Base-by-base conservation (phyloP, 2,113 vertebrate genomes). In the Pseudorectes ferrugineus region DNA sequence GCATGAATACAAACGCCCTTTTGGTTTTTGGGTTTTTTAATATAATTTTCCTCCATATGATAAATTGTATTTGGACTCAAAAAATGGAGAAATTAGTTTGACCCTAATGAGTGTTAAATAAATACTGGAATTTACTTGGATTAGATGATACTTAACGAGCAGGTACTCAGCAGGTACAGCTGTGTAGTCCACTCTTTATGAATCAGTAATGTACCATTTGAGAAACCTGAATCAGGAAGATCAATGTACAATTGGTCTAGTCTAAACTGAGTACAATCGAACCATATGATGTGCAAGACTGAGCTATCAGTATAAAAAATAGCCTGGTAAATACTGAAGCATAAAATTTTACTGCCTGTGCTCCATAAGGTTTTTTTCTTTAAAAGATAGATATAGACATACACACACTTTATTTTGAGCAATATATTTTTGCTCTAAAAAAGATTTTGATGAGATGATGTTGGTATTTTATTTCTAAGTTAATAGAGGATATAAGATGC, bases 1-100 rank as follows among this genome's bases (percentile, higher is more conserved):
- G 23, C 42, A 22, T 5, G 0, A 33, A 12, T 23, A 67, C 2
- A 29, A 25, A 11, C 3, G 4, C 3, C 3, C 4, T 11, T 23
- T 46, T 7, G 11, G 20, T 14, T 72, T 43, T 26, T 22, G 2
- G 4, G 4, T 9, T 31, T 61, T 57, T 51, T 1, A 1, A 42
- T 36, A 42, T 42, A 5, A 4, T 73, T 77, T 93, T 87, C 5
- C 7, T 61, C 25, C 11, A 9, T 26, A 7, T 31, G 8, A 48
- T 35, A 77, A 48, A 63, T 36, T 84, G 6, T 21, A 36, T 45
- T 83, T 62, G 28, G 31, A 45, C 19, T 52, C 28, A 61, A 70
- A 21, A 76, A 73, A 70, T 19, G 8, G 38, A 58, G 28, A 57
- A 66, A 72, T 19, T 2, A n/a, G 4, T 43, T 66, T 79, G 38